Percentiles rank a stretch among this genome's conserved stretches.
phyloP scores from a whole-genome alignment of 2,888 invertebrate genomes.

The Auanema freiburgensis region DNA sequence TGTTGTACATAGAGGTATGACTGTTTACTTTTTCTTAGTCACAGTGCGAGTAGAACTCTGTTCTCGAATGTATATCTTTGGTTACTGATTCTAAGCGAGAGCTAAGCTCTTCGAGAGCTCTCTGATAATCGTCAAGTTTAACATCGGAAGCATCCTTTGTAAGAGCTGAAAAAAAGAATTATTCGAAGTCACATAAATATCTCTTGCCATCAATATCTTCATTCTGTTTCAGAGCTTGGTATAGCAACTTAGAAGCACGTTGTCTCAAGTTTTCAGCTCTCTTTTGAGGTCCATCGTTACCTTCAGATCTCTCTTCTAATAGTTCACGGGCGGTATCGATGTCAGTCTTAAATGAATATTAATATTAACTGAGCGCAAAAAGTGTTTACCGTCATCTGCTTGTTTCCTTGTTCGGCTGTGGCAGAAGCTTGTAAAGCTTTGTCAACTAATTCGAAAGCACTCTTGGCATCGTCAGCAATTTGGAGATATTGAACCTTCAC shows the following conservation, averaged over 20 bases:
- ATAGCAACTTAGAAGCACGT: conserved; percentile 54
- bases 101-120: conserved; percentile 42
- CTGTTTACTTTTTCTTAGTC: too few species aligned
- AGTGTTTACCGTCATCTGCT: conserved; percentile 35
- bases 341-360: conserved; percentile 46
- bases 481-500: conserved; percentile 59
- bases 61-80: conserved; percentile 46
- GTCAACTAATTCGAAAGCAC: conserved; percentile 39
- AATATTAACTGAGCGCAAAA: neutral
- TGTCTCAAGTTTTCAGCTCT: conserved; percentile 52
- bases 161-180: conserved; percentile 44
- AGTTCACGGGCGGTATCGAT: conserved; percentile 48
- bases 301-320: conserved; percentile 50
- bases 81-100: conserved; percentile 50
- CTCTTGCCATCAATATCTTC: conserved; percentile 58
- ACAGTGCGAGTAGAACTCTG: conserved; percentile 56
- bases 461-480: conserved; percentile 49
- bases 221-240: conserved; percentile 53
- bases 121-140: conserved; percentile 49
- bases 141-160: conserved; percentile 55
- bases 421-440: conserved; percentile 35
- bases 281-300: conserved; percentile 57
- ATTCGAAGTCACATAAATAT: too few species aligned
- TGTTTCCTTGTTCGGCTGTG: conserved; percentile 40
- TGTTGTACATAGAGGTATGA: too few species aligned